Conservation (phyloP, 2,113 vertebrate genomes). For the Oreochromis spilurus region DNA sequence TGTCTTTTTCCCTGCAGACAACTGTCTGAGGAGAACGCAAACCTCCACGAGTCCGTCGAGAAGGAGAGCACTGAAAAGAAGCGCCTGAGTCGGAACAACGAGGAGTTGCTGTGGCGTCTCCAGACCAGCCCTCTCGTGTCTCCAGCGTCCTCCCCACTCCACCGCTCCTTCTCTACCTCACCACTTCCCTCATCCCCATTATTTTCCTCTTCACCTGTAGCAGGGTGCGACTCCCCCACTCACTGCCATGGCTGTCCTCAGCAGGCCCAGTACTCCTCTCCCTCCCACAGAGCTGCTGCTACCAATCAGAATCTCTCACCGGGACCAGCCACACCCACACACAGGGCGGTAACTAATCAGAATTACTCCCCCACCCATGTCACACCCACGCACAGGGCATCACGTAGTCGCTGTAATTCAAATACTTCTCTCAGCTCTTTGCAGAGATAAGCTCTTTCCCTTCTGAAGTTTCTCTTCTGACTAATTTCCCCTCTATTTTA, state of each 20-base stretch:
- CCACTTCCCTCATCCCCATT: constrained; percentile 82
- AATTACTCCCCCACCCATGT: constrained; percentile 62
- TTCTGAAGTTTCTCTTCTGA: background rate
- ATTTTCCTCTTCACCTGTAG: constrained; percentile 69
- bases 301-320: constrained; percentile 55
- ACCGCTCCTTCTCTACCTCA: constrained; percentile 81
- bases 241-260: constrained; percentile 80
- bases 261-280: constrained; percentile 78
- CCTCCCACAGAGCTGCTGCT: constrained; percentile 49
- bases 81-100: constrained; percentile 89
- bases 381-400: constrained; percentile 65
- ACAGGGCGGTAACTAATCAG: constrained; percentile 53
- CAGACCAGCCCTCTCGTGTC: constrained; percentile 91
- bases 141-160: constrained; percentile 79
- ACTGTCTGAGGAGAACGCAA: constrained; percentile 92
- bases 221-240: constrained; percentile 70
- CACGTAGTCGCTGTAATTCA: constrained; percentile 64
- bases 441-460: constrained; percentile 73
- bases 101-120: constrained; percentile 96
- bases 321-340: constrained; percentile 58
- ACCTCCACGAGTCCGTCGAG: constrained; percentile 89
- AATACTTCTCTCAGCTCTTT: constrained; percentile 77
- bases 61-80: constrained; percentile 95
- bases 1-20: constrained; percentile 73
- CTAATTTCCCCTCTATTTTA: background rate